Percentiles rank a stretch among this genome's conserved stretches.
These are phyloP conservation scores for Ceratosolen solmsi DNA, from an alignment of 1,140 invertebrate species.

Conservation along the genomic window DNA sequence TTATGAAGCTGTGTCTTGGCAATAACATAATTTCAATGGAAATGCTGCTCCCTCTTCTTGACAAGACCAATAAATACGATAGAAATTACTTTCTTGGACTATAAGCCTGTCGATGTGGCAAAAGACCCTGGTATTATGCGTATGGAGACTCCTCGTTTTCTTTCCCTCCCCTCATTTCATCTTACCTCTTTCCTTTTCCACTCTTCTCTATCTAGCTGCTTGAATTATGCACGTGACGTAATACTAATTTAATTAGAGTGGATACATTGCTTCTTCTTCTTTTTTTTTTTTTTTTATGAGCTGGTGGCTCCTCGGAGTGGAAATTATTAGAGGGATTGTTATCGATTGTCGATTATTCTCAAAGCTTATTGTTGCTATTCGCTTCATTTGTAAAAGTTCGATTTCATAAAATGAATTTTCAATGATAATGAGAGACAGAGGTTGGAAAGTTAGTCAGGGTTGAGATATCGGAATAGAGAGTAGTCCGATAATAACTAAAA, in stretches of 20 bases:
- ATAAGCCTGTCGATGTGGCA: conserved; percentile 4
- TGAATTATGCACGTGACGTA: not conserved
- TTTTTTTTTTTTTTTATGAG: too few relatives aligned
- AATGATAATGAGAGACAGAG: too few relatives aligned
- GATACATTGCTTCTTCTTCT: too few relatives aligned
- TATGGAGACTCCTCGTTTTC: not conserved
- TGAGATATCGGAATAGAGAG: too few relatives aligned
- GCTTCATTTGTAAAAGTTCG: too few relatives aligned
- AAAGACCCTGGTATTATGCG: not conserved
- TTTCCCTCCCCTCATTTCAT: not conserved
- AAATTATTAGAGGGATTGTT: too few relatives aligned
- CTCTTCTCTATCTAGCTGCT: not conserved
- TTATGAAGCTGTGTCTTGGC: conserved; percentile 32
- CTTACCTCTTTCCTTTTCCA: not conserved
- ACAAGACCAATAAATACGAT: conserved; percentile 32
- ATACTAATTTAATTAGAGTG: not conserved
- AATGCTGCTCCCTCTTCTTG: conserved; percentile 36
- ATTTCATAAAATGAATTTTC: too few relatives aligned
- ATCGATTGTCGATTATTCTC: too few relatives aligned
- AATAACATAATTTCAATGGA: conserved; percentile 49
- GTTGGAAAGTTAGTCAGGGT: too few relatives aligned
- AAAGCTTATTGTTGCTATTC: too few relatives aligned
- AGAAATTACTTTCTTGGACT: conserved; percentile 29
- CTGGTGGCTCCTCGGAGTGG: too few relatives aligned
- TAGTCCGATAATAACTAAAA: too few relatives aligned